Evolutionary conservation across 2,888 invertebrate genomes (phyloP).

Genomic region (Plagodis dolabraria): DNA sequence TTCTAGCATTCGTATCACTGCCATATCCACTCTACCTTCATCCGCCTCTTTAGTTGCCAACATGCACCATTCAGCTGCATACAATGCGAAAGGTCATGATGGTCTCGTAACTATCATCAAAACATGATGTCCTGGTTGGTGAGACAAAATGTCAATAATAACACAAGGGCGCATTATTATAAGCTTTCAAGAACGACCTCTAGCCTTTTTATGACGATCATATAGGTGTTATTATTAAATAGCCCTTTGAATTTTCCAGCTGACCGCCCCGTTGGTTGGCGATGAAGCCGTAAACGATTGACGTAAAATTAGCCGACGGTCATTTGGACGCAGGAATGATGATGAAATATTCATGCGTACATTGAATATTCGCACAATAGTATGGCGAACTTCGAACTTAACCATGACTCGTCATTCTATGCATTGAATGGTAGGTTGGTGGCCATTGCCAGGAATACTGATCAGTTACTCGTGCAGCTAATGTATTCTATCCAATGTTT

Average conservation of each 20-base stretch:
- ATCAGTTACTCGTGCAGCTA: constrained; percentile 54
- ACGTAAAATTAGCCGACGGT: constrained; percentile 48
- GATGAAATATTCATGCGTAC: constrained; percentile 33
- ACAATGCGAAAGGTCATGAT: no score
- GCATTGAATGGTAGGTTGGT: constrained; percentile 42
- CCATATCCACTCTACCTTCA: no score
- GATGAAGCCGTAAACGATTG: constrained; percentile 47
- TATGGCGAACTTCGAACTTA: constrained; percentile 65
- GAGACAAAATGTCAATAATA: no score
- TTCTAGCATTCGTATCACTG: no score
- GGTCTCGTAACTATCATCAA: no score
- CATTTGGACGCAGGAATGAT: constrained; percentile 27
- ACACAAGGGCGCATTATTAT: neutral
- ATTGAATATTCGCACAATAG: constrained; percentile 57
- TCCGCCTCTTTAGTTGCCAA: no score
- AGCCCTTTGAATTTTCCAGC: constrained; percentile 69
- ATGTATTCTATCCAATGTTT: constrained; percentile 38
- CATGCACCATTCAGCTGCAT: no score
- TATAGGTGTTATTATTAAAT: constrained; percentile 43
- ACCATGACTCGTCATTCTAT: constrained; percentile 51
- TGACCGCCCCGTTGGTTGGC: constrained; percentile 57
- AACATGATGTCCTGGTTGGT: no score
- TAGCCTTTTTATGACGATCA: constrained; percentile 48
- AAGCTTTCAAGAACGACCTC: constrained; percentile 26
- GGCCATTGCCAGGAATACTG: constrained; percentile 64